These are phyloP conservation scores for Acanthisitta chloris DNA, from an alignment of 2,113 vertebrate genomes.

Conservation along the genomic window DNA sequence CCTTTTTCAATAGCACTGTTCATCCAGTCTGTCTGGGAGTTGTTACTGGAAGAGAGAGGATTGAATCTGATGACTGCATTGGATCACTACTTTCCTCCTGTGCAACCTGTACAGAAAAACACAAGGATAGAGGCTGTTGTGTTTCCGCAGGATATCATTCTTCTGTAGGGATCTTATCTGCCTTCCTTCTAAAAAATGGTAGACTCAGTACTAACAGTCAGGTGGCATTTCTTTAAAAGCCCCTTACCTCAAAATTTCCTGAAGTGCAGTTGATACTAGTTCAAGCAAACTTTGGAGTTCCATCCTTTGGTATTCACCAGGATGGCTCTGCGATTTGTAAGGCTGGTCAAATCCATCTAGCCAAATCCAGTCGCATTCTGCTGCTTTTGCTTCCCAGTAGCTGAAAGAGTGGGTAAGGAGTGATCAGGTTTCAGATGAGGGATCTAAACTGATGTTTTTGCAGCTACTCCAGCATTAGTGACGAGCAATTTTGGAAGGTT, in stretches of 20 bases:
- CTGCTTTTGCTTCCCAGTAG: not conserved
- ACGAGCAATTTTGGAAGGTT: not conserved
- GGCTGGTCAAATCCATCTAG: not conserved
- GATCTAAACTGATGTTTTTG: not conserved
- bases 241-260: not conserved
- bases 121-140: not conserved
- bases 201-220: not conserved
- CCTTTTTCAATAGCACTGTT: not conserved
- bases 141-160: not conserved
- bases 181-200: not conserved
- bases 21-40: not conserved
- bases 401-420: not conserved
- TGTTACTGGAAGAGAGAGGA: not conserved
- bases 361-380: not conserved
- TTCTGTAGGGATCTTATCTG: not conserved
- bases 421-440: not conserved
- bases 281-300: not conserved
- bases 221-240: not conserved
- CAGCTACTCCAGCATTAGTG: not conserved
- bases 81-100: not conserved
- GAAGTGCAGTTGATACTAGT: not conserved
- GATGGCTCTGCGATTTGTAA: not conserved
- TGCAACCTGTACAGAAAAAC: not conserved
- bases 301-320: not conserved
- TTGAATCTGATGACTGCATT: not conserved